A percentile compares a stretch with the other conserved stretches of the same genome.
Evolutionary conservation across 2,797 vertebrate species (phyloP).

Genomic region (Bovichtus diacanthus): DNA sequence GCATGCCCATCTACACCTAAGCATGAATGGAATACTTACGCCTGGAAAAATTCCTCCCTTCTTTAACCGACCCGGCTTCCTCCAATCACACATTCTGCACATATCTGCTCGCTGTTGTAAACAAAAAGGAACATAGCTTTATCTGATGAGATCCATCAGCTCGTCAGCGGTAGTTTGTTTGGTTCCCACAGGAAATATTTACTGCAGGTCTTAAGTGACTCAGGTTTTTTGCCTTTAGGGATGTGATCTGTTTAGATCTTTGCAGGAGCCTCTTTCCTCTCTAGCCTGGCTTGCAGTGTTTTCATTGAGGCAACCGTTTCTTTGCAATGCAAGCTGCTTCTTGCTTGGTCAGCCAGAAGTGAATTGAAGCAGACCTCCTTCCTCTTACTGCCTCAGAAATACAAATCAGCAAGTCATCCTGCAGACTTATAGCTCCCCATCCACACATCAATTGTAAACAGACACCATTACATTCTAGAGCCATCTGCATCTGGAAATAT

Average conservation of each 20-base stretch:
- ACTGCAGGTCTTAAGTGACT: conserved; percentile 16
- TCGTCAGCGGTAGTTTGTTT: conserved; percentile 40
- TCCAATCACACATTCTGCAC: conserved; percentile 18
- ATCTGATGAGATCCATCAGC: conserved; percentile 31
- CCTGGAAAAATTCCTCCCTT: conserved; percentile 31
- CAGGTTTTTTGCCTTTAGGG: conserved; percentile 20
- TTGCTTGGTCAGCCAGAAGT: not conserved
- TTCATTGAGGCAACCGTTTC: conserved; percentile 16
- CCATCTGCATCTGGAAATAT: conserved; percentile 10
- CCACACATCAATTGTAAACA: conserved; percentile 6
- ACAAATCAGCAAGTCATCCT: conserved; percentile 1
- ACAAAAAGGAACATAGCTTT: conserved; percentile 28
- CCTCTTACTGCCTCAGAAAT: conserved; percentile 7
- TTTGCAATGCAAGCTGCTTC: conserved; percentile 12
- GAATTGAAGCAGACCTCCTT: conserved; percentile 1
- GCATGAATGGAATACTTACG: conserved; percentile 55
- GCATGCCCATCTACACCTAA: conserved; percentile 26
- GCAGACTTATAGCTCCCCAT: not conserved
- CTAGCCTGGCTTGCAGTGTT: not conserved
- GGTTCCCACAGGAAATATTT: conserved; percentile 52
- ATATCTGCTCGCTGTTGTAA: conserved; percentile 22
- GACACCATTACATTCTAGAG: not conserved
- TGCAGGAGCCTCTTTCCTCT: conserved; percentile 18
- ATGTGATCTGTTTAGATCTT: conserved; percentile 33
- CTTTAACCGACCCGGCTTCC: not conserved